These are phyloP conservation scores for Xylocopa sonorina DNA, from an alignment of 1,140 invertebrate species.

Conservation along the genomic window DNA sequence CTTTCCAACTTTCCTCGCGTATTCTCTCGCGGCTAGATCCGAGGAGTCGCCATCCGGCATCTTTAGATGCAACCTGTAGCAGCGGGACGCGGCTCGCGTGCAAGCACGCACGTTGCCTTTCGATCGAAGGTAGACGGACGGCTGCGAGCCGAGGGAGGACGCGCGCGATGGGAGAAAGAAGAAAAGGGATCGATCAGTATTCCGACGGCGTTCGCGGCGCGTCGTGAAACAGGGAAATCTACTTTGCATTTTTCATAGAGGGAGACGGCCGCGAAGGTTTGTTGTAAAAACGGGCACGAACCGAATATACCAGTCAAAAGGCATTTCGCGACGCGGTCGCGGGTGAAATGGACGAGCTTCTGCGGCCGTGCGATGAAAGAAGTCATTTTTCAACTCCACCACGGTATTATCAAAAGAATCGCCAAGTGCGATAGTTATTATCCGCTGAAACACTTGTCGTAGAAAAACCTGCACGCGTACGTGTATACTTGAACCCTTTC, in stretches of 20 bases:
- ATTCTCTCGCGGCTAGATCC: background rate
- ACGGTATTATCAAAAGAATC: background rate
- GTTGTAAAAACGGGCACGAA: conserved; percentile 26
- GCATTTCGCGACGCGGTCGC: background rate
- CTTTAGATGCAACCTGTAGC: conserved; percentile 33
- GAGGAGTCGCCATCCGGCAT: background rate
- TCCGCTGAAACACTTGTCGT: no score
- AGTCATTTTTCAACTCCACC: background rate
- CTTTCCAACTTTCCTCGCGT: background rate
- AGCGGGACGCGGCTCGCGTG: background rate
- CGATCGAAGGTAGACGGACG: background rate
- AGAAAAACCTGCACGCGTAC: no score
- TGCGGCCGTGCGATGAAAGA: background rate
- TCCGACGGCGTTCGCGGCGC: background rate
- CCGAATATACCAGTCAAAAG: conserved; percentile 12
- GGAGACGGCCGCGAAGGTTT: background rate
- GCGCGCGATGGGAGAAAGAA: background rate
- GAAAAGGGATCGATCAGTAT: conserved; percentile 15
- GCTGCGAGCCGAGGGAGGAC: background rate
- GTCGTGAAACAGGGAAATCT: conserved; percentile 16
- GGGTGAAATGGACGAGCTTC: background rate
- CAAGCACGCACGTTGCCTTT: background rate
- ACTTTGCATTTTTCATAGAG: conserved; percentile 33
- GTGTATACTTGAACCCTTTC: no score
- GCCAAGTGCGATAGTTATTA: no score